These are phyloP conservation scores for Geodia barretti DNA, from an alignment of 37 sponge, comb jelly and placozoan genomes.

Conservation along the genomic window DNA sequence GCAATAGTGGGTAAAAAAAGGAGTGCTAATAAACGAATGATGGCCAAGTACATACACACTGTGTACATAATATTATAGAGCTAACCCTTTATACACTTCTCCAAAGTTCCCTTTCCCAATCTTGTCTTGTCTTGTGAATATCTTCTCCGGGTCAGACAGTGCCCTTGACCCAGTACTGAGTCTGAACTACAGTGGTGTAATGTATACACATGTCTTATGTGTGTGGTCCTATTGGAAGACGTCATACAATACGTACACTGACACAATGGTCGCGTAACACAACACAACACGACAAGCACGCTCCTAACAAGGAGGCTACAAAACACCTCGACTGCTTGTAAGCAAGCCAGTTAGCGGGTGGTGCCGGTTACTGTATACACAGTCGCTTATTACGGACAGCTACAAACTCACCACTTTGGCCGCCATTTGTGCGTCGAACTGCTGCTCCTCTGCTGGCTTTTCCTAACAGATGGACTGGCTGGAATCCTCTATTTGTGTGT, in stretches of 20 bases:
- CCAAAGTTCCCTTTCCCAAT: slow-evolving; percentile 93
- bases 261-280: too few species aligned
- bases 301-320: too few species aligned
- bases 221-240: background rate
- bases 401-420: background rate
- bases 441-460: background rate
- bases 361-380: too few species aligned
- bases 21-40: background rate
- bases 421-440: background rate
- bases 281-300: too few species aligned
- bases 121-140: slow-evolving; percentile 80
- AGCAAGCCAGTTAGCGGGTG: too few species aligned
- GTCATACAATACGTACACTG: too few species aligned
- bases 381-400: too few species aligned
- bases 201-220: background rate
- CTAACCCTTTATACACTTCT: slow-evolving; percentile 93
- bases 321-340: too few species aligned
- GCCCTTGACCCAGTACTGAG: background rate
- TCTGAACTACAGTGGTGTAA: background rate
- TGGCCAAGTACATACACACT: background rate
- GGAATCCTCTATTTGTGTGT: too few species aligned
- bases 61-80: too few species aligned
- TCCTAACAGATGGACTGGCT: too few species aligned
- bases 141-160: slow-evolving; percentile 72
- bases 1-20: background rate